A percentile compares a stretch with the other conserved stretches of the same genome.
These are phyloP conservation scores for Hippopotamyrus pictus DNA, from an alignment of 2,797 vertebrate species.

Conservation along the genomic window DNA sequence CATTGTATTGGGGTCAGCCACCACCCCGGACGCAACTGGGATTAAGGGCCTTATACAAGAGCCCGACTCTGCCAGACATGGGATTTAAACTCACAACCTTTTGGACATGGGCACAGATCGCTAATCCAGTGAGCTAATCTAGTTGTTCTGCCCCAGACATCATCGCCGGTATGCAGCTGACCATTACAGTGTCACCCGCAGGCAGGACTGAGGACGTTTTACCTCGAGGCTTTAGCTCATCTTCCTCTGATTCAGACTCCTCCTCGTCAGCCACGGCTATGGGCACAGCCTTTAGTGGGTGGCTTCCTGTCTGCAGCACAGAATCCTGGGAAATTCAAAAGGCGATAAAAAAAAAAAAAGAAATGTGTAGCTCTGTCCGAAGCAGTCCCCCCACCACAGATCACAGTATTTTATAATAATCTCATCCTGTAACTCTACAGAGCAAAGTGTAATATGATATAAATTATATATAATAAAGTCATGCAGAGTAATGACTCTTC, in stretches of 20 bases:
- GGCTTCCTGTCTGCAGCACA: constrained; percentile 49
- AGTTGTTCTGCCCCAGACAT: neutral
- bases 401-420: neutral
- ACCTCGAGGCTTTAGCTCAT: constrained; percentile 96
- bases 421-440: neutral
- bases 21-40: neutral
- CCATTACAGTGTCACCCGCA: neutral
- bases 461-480: neutral
- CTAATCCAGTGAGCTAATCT: neutral
- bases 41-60: neutral
- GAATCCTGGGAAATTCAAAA: constrained; percentile 58
- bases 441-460: neutral
- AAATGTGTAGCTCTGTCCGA: neutral
- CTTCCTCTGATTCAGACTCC: constrained; percentile 92
- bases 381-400: neutral
- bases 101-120: neutral
- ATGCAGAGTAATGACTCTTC: neutral
- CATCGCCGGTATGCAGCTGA: neutral
- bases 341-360: constrained; percentile 4
- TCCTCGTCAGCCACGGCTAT: constrained; percentile 94
- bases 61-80: neutral
- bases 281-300: constrained; percentile 81
- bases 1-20: neutral
- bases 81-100: neutral
- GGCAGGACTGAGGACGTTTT: constrained; percentile 1